These are phyloP conservation scores for Amazonetta brasiliensis DNA, from an alignment of 2,797 vertebrate species.

Conservation along the genomic window DNA sequence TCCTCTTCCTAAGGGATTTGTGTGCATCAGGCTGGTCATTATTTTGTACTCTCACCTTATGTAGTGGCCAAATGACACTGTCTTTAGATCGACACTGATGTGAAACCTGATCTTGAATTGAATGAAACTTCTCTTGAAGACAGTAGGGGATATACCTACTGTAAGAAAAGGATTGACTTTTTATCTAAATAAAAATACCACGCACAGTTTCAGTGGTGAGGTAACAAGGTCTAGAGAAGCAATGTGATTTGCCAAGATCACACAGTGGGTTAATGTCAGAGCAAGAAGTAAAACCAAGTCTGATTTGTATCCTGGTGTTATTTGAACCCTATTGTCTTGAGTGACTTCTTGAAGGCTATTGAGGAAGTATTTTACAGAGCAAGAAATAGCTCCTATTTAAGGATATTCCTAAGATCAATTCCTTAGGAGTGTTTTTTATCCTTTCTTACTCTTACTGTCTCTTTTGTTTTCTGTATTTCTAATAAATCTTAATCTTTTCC, in stretches of 20 bases:
- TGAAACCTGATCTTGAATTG: not conserved
- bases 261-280: not conserved
- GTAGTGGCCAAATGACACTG: not conserved
- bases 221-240: not conserved
- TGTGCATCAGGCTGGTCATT: accelerated
- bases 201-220: not conserved
- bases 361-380: constrained; percentile 51
- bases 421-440: constrained; percentile 26
- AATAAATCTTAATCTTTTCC: not conserved
- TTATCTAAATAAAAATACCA: not conserved
- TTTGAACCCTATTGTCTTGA: constrained; percentile 38
- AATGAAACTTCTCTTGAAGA: not conserved
- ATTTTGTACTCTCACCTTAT: not conserved
- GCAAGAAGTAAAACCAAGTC: not conserved
- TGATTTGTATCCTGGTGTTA: not conserved
- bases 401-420: constrained; percentile 29
- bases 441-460: not conserved
- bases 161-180: not conserved
- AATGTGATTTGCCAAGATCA: not conserved
- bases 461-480: not conserved
- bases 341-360: constrained; percentile 40
- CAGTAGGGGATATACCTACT: not conserved
- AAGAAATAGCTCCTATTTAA: constrained; percentile 40
- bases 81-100: not conserved
- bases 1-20: not conserved